A percentile compares a stretch with the other conserved stretches of the same genome.
phyloP scores from a whole-genome alignment of 2,113 vertebrate species.

The Cyprinodon brontotheroides region DNA sequence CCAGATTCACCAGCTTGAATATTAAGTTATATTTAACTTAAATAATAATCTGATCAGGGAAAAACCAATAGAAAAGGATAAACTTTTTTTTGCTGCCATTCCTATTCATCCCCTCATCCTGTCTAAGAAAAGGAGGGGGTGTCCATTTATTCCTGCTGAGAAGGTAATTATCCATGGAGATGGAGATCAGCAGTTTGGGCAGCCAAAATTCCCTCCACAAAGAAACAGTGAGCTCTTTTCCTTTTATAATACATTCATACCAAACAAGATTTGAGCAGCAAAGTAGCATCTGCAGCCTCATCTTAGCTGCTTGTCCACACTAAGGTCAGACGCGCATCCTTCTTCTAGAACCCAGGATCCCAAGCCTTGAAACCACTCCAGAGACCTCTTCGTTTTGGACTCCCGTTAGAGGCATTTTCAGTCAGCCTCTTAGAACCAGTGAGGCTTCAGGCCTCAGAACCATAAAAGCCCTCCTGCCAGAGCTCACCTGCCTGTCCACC shows the following conservation, averaged over 20 bases:
- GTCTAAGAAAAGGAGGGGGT: conserved; percentile 28
- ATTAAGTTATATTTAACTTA: background rate
- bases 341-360: too few species aligned
- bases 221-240: background rate
- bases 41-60: background rate
- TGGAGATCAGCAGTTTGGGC: background rate
- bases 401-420: too few species aligned
- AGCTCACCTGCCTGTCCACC: too few species aligned
- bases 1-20: background rate
- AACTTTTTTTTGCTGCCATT: background rate
- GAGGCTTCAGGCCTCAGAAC: too few species aligned
- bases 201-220: conserved; percentile 9
- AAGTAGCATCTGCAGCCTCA: background rate
- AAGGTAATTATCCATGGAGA: conserved; percentile 33
- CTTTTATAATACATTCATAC: background rate
- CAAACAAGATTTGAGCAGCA: background rate
- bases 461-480: too few species aligned
- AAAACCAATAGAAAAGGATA: background rate
- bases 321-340: too few species aligned
- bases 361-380: too few species aligned
- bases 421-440: too few species aligned
- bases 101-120: conserved; percentile 18
- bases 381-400: too few species aligned
- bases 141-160: conserved; percentile 16
- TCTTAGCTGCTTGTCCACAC: too few species aligned